Evolutionary conservation across 2,888 invertebrate species (phyloP), one percentile per base, ranked within the genome.

Genomic region (Rhagophthalmus giganteus): DNA sequence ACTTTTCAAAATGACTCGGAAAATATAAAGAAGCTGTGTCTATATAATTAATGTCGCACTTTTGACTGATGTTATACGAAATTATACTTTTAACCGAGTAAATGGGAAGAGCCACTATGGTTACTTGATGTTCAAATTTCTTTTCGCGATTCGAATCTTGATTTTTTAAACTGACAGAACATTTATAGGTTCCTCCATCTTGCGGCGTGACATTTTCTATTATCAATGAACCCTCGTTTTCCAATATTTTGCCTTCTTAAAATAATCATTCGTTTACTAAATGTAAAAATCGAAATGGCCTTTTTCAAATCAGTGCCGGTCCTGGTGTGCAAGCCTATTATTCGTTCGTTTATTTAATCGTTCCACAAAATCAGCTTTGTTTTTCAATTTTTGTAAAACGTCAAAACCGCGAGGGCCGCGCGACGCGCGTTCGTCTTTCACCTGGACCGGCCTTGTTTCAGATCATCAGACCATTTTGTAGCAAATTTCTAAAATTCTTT

Each of bases 181-280:
- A 75, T 2, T 72, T 72, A 51, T 75, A 75, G 53, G 74, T 74
- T 2, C 74, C 73, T 10, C 66, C 62, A 38, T 73, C 69, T 56
- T 71, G 69, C 8, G 69, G 61, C 14, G 68, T 59, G 2, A 70
- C 60, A 28, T 69, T 64, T n/a, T 67, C 65, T 14, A 75, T 62
- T 1, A 60, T 54, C 28, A 74, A 54, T 9, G 59, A 57, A 7
- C 68, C 66, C 32, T 67, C 67, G n/a, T 42, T 57, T 33, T 62
- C 61, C 32, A 58, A 58, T 4, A 56, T 41, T 42, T 62, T 61
- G n/a, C 63, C 62, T 32, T 58, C 60, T 62, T 25, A 24, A 52
- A 26, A n/a, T n/a, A n/a, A n/a, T n/a, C n/a, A n/a, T n/a, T n/a
- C n/a, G n/a, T n/a, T n/a, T n/a, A n/a, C n/a, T n/a, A n/a, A n/a